Evolutionary conservation across 2,113 vertebrate genomes (phyloP).

Genomic region (Gymnocephalus cernua): DNA sequence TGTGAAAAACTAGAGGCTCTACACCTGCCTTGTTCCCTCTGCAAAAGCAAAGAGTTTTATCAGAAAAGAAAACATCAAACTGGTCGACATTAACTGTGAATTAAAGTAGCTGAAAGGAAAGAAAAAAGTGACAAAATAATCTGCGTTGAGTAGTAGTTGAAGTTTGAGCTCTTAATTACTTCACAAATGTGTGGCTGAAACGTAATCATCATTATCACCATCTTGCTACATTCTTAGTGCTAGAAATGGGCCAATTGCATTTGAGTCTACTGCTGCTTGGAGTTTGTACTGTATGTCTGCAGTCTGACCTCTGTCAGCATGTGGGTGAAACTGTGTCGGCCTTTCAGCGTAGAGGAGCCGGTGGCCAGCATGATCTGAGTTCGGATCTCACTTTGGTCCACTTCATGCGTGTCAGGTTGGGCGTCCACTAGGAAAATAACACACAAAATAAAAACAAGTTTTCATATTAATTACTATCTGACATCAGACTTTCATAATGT

Average conservation of each 20-base stretch:
- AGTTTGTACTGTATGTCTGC: neutral
- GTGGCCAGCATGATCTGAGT: constrained; percentile 92
- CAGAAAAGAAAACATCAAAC: constrained; percentile 18
- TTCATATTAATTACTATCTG: neutral
- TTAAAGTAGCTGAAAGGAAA: neutral
- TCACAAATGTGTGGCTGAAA: neutral
- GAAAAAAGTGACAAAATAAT: neutral
- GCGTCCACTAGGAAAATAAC: constrained; percentile 83
- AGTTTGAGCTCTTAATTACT: neutral
- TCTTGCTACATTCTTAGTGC: neutral
- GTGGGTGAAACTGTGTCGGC: constrained; percentile 84
- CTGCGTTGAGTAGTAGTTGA: no score
- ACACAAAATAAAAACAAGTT: constrained; percentile 8
- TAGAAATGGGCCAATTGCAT: neutral
- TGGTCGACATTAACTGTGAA: neutral
- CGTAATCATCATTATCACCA: neutral
- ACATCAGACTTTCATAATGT: neutral
- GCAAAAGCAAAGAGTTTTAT: constrained; percentile 13
- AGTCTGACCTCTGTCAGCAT: constrained; percentile 84
- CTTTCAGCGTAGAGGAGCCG: constrained; percentile 78
- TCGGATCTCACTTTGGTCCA: constrained; percentile 90
- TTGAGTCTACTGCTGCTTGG: neutral
- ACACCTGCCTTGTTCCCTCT: constrained; percentile 92
- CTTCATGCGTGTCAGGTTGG: constrained; percentile 88
- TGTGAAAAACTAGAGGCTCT: constrained; percentile 90